These are phyloP conservation scores for Mus pahari DNA, from an alignment of 2,113 vertebrate genomes.

Conservation along the genomic window DNA sequence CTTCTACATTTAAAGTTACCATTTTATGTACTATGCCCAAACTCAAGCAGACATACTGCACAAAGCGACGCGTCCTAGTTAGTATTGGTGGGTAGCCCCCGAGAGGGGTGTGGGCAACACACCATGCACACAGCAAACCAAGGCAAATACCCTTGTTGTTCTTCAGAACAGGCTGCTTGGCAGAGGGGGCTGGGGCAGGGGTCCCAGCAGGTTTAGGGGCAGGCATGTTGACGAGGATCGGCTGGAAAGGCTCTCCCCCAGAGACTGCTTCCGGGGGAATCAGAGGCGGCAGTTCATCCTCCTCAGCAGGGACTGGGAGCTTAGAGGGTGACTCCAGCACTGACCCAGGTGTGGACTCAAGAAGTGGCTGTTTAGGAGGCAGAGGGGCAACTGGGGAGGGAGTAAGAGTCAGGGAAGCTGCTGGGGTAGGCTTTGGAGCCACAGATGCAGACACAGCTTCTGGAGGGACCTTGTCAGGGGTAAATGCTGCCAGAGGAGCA, in stretches of 20 bases:
- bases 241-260: conserved; percentile 82
- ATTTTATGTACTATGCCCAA: conserved; percentile 72
- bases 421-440: conserved; percentile 58
- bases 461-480: conserved; percentile 61
- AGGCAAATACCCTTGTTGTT: conserved; percentile 95
- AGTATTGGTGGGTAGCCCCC: conserved; percentile 86
- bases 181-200: conserved; percentile 83
- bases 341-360: conserved; percentile 68
- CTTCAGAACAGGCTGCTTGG: conserved; percentile 92
- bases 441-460: conserved; percentile 48
- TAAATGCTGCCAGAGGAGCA: conserved; percentile 16
- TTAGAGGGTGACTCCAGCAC: conserved; percentile 76
- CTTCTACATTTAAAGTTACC: conserved; percentile 57
- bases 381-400: conserved; percentile 71
- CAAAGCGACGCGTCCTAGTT: conserved; percentile 79
- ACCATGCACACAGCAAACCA: conserved; percentile 90
- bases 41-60: conserved; percentile 70
- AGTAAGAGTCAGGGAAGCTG: conserved; percentile 71
- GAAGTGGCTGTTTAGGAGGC: conserved; percentile 79
- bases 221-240: conserved; percentile 85
- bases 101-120: conserved; percentile 83
- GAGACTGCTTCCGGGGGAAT: conserved; percentile 91
- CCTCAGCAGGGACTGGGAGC: conserved; percentile 82
- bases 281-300: conserved; percentile 95
- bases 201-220: conserved; percentile 85